Evolutionary conservation across 2,113 vertebrate species (phyloP), one percentile per base, ranked within the genome.

Genomic region (Gadus macrocephalus): DNA sequence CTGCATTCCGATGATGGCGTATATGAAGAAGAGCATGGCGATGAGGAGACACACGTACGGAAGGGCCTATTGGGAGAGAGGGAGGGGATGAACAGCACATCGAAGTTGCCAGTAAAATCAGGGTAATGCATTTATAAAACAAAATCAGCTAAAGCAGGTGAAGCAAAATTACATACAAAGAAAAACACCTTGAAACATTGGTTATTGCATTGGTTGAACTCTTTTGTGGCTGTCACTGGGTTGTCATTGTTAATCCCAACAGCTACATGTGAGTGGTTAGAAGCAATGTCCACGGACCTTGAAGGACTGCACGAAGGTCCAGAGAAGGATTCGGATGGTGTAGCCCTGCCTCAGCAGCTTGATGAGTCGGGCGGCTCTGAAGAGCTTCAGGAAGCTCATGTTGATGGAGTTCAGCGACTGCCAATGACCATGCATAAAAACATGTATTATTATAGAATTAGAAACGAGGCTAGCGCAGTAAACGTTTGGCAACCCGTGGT

Each of bases 11-110:
- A 99, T 99, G 76, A 99, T 99, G 53, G 97, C 97, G 0, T 99
- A 99, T 83, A 99, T 99, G 91, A 99, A 99, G 92, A 99, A 99
- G 27, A 99, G 94, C 97, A 99, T 99, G 63, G 96, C 97, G 2
- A 99, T 99, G 78, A 99, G 90, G 60, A 99, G 96, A 83, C 97
- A 99, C 73, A 99, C 97, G 0, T 99, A 99, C 35, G 97, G 97
- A 53, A 99, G 95, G 8, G 97, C 97, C 97, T 99, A 80, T 75
- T 60, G 68, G 61, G 80, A 27, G 61, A 66, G 70, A 42, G 20
- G 66, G 4, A 28, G 12, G 22, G 25, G n/a, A 15, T 1, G 19
- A 15, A 38, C 2, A 35, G 1, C 4, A 35, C 31, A 28, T 9
- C 28, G 4, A 58, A 0, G n/a, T 58, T 17, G 61, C 15, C 31